Evolutionary conservation across 1,140 invertebrate genomes (phyloP), one percentile per base, ranked within the genome.

Genomic region (Zaprionus camerounensis): DNA sequence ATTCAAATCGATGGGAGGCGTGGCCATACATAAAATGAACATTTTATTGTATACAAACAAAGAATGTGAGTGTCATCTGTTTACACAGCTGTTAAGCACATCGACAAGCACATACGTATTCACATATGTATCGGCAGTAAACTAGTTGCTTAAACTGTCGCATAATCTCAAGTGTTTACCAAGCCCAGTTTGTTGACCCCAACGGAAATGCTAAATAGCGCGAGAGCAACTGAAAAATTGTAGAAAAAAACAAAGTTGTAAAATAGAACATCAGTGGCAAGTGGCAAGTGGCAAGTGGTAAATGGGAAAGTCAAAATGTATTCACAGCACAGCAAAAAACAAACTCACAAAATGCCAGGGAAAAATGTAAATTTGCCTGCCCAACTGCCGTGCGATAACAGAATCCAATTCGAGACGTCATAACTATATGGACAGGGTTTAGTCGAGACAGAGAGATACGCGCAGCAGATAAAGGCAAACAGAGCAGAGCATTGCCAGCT

Each of bases 231-330:
- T 83, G 71, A 68, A 68, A 81, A 84, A 81, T 81, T 71, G 57
- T 71, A 7, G 31, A 74, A 72, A 78, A 87, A 87, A 87, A 87
- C 77, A 87, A 86, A 87, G 83, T 78, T 87, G 63, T 87, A 82
- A 87, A 87, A 87, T 70, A 80, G 81, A 75, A 68, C 9, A 36
- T 65, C 61, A 51, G n/a, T 22, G 34, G 13, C 51, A 34, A 67
- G 46, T 55, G 64, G 46, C 31, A 53, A 63, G 13, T 51, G 64
- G 46, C 31, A 53, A 63, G 13, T 51, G 41, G 13, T 31, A 69
- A 59, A 51, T 13, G 28, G 34, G 58, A 57, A 65, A 55, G 51
- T 34, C 34, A n/a, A 65, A 56, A 55, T 41, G 49, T 26, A 51
- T 65, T 24, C 24, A 57, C 41, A 65, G 67, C 59, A 41, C 57